Percentiles rank a stretch among this genome's conserved stretches.
phyloP scores from a whole-genome alignment of 1,140 invertebrate genomes.

The Hylyphantes graminicola region DNA sequence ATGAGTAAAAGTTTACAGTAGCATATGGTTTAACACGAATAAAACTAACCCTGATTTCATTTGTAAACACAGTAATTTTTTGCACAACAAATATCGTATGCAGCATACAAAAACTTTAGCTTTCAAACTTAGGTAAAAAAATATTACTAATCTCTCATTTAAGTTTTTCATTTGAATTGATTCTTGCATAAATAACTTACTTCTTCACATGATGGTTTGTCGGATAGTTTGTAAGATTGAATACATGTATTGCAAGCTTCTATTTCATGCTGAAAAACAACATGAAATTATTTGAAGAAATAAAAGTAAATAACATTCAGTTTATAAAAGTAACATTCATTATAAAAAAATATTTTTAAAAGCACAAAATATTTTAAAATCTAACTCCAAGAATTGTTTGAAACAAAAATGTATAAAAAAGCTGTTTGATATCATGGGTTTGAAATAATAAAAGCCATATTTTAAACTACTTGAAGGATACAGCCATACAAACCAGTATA shows the following conservation, averaged over 20 bases:
- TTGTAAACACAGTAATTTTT: too few species aligned
- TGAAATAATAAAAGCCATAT: too few species aligned
- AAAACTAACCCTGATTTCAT: background rate
- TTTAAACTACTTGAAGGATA: too few species aligned
- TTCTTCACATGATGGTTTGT: conserved; percentile 58
- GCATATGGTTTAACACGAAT: background rate
- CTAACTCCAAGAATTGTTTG: too few species aligned
- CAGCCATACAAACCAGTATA: too few species aligned
- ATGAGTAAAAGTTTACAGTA: background rate
- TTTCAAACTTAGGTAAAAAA: background rate
- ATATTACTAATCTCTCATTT: too few species aligned
- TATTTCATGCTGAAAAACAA: conserved; percentile 17
- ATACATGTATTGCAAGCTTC: conserved; percentile 45
- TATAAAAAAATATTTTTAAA: too few species aligned
- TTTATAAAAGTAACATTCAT: too few species aligned
- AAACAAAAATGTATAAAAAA: too few species aligned
- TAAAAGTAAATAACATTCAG: background rate
- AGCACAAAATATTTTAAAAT: too few species aligned
- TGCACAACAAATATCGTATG: too few species aligned
- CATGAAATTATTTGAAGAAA: background rate
- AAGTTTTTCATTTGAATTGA: background rate
- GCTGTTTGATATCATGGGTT: too few species aligned
- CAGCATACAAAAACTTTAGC: background rate
- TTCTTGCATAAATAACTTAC: background rate
- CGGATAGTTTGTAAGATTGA: conserved; percentile 34